Percentiles rank a stretch among this genome's conserved stretches.
Evolutionary conservation across 2,888 invertebrate genomes (phyloP).

Genomic region (Meghimatium bilineatum): DNA sequence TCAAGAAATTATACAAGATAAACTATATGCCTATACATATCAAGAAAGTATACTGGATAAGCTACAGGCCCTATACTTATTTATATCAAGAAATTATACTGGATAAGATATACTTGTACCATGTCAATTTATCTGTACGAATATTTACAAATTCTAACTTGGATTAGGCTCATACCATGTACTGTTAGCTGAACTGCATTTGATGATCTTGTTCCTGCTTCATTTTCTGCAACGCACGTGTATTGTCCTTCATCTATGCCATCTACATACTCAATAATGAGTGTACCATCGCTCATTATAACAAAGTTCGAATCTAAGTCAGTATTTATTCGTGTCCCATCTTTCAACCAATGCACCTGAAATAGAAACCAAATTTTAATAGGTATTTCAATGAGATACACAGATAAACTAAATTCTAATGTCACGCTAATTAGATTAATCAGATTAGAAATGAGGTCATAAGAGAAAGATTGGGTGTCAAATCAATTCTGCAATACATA

Average conservation of each 20-base stretch:
- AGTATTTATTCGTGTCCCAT: slow-evolving; percentile 33
- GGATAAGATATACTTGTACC: background rate
- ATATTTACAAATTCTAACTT: too few relatives aligned
- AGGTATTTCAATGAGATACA: background rate
- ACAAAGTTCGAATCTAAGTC: slow-evolving; percentile 32
- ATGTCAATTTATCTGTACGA: too few relatives aligned
- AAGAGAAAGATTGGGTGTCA: too few relatives aligned
- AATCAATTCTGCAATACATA: too few relatives aligned
- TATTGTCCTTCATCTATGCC: slow-evolving; percentile 47
- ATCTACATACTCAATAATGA: slow-evolving; percentile 45
- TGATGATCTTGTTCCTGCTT: slow-evolving; percentile 18
- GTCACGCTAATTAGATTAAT: too few relatives aligned
- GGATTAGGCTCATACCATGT: slow-evolving; percentile 32
- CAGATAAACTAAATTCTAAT: too few relatives aligned
- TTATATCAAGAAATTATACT: background rate
- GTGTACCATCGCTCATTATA: slow-evolving; percentile 20
- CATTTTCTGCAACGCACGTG: slow-evolving; percentile 51
- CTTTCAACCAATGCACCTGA: slow-evolving; percentile 51
- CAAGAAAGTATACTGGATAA: too few relatives aligned
- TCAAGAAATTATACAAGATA: too few relatives aligned
- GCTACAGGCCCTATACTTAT: too few relatives aligned
- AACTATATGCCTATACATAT: too few relatives aligned
- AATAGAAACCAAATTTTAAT: background rate
- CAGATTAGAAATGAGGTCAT: too few relatives aligned
- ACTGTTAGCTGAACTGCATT: slow-evolving; percentile 37